Conservation (phyloP, 2,888 invertebrate species). For the Drosophila pseudotalamancana region DNA sequence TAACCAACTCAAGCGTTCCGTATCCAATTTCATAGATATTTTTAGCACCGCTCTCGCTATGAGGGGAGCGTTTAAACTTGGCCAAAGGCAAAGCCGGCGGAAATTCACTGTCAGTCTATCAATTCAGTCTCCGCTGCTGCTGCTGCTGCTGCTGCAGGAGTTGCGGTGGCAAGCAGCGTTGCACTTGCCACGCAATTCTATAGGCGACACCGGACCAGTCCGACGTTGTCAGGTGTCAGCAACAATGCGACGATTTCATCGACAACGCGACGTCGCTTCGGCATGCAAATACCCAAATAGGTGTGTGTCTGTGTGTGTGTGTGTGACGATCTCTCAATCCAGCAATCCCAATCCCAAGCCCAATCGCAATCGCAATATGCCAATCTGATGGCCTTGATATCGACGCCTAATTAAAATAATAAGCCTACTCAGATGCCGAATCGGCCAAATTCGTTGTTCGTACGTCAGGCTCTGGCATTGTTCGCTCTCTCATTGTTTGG, state of each 20-base stretch:
- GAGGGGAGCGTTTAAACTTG: constrained; percentile 9
- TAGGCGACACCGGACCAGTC: constrained; percentile 22
- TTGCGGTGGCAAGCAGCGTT: constrained; percentile 8
- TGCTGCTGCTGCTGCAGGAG: constrained; percentile 1
- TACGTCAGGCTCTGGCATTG: constrained; percentile 20
- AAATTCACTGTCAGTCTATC: constrained; percentile 75
- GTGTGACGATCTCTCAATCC: constrained; percentile 62
- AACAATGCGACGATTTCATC: constrained; percentile 66
- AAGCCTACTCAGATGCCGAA: constrained; percentile 74
- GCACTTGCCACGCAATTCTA: constrained; percentile 76
- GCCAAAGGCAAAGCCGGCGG: constrained; percentile 58
- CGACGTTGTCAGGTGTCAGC: constrained; percentile 74
- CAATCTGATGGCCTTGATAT: constrained; percentile 74
- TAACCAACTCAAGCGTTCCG: constrained; percentile 7
- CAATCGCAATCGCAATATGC: constrained; percentile 64
- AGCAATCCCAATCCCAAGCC: neutral
- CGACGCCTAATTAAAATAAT: constrained; percentile 78
- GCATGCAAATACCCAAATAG: constrained; percentile 64
- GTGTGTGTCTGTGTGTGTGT: constrained; percentile 53
- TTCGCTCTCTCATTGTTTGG: constrained; percentile 24
- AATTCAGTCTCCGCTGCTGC: constrained; percentile 28
- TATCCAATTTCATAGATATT: constrained; percentile 20
- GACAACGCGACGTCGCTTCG: constrained; percentile 39
- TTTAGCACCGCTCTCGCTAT: constrained; percentile 30
- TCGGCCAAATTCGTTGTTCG: constrained; percentile 58